Evolutionary conservation across 2,113 vertebrate genomes (phyloP).

Genomic region (Albula goreensis): DNA sequence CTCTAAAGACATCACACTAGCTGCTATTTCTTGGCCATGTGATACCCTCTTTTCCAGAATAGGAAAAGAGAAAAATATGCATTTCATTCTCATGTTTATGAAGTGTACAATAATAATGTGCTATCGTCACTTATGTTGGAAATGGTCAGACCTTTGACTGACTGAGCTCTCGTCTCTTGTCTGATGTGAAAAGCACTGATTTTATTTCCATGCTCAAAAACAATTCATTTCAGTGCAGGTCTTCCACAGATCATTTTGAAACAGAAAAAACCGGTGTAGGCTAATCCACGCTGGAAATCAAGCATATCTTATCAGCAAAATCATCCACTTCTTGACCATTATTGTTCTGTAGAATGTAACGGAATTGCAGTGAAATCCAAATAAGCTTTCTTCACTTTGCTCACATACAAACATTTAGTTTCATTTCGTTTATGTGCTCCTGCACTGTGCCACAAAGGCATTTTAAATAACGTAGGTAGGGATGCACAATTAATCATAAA

Average conservation of each 20-base stretch:
- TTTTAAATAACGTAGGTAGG: background rate
- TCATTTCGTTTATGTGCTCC: background rate
- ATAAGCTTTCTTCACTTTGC: background rate
- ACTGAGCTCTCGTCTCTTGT: background rate
- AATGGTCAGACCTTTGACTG: background rate
- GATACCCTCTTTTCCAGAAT: too few species aligned
- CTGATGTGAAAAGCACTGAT: background rate
- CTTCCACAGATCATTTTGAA: background rate
- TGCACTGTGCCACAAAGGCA: background rate
- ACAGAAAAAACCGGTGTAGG: too few species aligned
- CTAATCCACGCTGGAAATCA: background rate
- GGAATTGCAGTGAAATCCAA: background rate
- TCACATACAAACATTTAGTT: background rate
- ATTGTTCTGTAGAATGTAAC: background rate
- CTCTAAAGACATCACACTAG: background rate
- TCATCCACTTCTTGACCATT: background rate
- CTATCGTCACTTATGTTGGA: too few species aligned
- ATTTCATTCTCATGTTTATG: too few species aligned
- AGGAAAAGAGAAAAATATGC: too few species aligned
- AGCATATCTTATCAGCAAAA: background rate
- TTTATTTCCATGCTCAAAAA: background rate
- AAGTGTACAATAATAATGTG: too few species aligned
- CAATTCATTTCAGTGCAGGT: background rate
- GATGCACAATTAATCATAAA: constrained; percentile 3
- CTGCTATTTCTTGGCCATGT: too few species aligned